Evolutionary conservation across 2,113 vertebrate genomes (phyloP).

Genomic region (Podilymbus podiceps): DNA sequence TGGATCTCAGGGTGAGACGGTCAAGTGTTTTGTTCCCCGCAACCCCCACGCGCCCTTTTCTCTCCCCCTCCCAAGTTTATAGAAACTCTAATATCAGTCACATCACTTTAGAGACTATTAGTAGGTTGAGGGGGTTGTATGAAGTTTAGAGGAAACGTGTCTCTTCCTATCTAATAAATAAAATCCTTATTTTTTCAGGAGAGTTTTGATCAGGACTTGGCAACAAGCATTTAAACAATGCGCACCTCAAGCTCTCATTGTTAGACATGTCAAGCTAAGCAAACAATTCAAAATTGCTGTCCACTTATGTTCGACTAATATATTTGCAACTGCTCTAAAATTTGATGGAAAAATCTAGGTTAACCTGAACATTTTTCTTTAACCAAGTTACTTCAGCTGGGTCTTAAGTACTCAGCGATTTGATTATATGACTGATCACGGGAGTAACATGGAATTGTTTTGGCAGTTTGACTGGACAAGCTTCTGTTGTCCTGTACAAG

Average conservation of each 20-base stretch:
- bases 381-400: not conserved
- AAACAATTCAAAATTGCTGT: not conserved
- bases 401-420: not conserved
- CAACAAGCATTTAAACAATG: not conserved
- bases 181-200: not conserved
- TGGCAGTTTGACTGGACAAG: not conserved
- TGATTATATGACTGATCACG: not conserved
- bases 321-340: not conserved
- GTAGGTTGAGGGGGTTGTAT: not conserved
- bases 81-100: not conserved
- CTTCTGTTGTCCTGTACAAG: not conserved
- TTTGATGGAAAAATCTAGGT: not conserved
- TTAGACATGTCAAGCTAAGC: not conserved
- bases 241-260: not conserved
- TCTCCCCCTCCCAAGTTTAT: not conserved
- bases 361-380: not conserved
- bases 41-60: no score
- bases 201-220: not conserved
- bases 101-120: not conserved
- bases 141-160: not conserved
- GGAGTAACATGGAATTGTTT: not conserved
- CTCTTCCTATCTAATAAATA: not conserved
- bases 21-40: not conserved
- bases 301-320: fast-evolving
- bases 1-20: not conserved